Conservation (phyloP, 1,140 invertebrate genomes). For the Delia radicum region DNA sequence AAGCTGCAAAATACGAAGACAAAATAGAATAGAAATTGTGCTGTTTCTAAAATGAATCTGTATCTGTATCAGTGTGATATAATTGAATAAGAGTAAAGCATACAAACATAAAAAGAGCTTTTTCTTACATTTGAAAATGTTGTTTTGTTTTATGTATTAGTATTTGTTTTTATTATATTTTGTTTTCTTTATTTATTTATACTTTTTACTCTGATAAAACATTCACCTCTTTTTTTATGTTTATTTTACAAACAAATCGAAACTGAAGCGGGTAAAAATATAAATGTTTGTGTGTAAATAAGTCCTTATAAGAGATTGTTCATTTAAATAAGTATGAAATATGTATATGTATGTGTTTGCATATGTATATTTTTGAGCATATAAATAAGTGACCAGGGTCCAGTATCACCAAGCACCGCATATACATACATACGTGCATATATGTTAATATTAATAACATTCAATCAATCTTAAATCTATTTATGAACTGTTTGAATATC, state of each 20-base stretch:
- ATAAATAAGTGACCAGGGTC: not conserved
- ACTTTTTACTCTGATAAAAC: not conserved
- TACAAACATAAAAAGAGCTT: not conserved
- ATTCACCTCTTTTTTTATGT: not conserved
- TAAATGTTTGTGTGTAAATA: not conserved
- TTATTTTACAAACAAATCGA: not conserved
- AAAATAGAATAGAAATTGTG: not conserved
- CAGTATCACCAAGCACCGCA: not conserved
- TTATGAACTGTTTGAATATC: not conserved
- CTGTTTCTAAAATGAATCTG: not conserved
- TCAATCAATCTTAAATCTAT: not conserved
- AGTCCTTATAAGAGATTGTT: not conserved
- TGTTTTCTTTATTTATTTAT: not conserved
- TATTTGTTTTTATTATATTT: not conserved
- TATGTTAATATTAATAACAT: not conserved
- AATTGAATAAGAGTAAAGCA: not conserved
- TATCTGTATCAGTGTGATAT: not conserved
- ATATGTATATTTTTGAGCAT: too few species aligned
- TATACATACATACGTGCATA: not conserved
- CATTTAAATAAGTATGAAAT: not conserved
- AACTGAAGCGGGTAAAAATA: too few species aligned
- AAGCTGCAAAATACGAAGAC: constrained; percentile 9
- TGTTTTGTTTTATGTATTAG: not conserved
- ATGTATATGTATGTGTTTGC: too few species aligned
- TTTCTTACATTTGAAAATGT: not conserved